These are phyloP conservation scores for Melipona beecheii DNA, from an alignment of 2,888 invertebrate species.

Conservation along the genomic window DNA sequence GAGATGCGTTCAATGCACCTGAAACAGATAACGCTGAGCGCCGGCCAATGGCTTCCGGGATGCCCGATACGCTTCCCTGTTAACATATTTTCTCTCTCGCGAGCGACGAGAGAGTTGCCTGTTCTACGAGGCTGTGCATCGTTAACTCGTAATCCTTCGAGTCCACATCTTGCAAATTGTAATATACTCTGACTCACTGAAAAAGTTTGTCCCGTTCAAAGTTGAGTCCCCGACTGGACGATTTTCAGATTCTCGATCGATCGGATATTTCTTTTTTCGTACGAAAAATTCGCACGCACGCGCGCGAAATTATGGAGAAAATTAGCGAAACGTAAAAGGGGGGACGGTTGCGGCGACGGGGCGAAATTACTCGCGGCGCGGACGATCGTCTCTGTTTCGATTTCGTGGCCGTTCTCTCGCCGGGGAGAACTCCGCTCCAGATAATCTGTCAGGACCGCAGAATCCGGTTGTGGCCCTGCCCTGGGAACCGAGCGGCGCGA, in stretches of 20 bases:
- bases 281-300: no score
- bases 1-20: conserved; percentile 63
- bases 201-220: no score
- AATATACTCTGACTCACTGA: no score
- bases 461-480: conserved; percentile 18
- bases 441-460: conserved; percentile 42
- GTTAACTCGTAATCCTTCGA: no score
- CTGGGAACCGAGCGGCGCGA: conserved; percentile 19
- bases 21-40: conserved; percentile 58
- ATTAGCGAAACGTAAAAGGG: conserved; percentile 25
- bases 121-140: no score
- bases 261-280: no score
- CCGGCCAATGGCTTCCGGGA: conserved; percentile 56
- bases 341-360: conserved; percentile 8
- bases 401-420: conserved; percentile 21
- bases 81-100: conserved; percentile 46
- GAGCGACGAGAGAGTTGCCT: no score
- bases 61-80: conserved; percentile 41
- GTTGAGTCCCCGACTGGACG: no score
- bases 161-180: no score
- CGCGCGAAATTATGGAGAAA: conserved; percentile 36
- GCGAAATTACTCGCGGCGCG: conserved; percentile 59
- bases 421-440: conserved; percentile 7
- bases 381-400: conserved; percentile 60
- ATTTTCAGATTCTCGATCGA: no score